phyloP scores from a whole-genome alignment of 2,888 invertebrate species.

The Geotrupes spiniger region DNA sequence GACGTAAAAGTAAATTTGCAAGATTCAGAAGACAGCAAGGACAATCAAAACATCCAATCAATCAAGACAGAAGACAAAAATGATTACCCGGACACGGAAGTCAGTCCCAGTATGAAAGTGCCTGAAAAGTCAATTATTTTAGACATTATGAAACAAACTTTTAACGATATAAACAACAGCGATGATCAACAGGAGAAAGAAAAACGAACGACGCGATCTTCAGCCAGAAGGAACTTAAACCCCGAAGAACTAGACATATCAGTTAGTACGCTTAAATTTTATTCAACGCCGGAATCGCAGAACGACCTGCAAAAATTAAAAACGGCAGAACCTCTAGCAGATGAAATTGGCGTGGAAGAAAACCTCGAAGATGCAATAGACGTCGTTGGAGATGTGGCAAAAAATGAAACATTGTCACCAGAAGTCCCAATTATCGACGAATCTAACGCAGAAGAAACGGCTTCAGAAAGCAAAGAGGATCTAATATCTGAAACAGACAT shows the following conservation, averaged over 20 bases:
- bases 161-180: too few relatives aligned
- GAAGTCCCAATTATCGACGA: conserved; percentile 6
- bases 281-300: background rate
- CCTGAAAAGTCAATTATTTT: conserved; percentile 56
- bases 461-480: conserved; percentile 15
- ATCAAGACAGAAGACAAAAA: conserved; percentile 17
- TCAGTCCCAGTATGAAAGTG: conserved; percentile 48
- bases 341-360: background rate
- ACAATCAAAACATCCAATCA: conserved; percentile 25
- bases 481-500: conserved; percentile 27
- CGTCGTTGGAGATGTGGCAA: background rate
- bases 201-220: conserved; percentile 31
- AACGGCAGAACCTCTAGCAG: background rate
- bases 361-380: background rate
- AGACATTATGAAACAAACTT: conserved; percentile 61
- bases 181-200: conserved; percentile 32
- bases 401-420: too few relatives aligned
- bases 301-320: background rate
- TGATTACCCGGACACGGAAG: conserved; percentile 23
- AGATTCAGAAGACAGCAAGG: conserved; percentile 10
- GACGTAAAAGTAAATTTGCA: conserved; percentile 28
- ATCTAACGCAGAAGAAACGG: conserved; percentile 6
- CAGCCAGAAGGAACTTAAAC: conserved; percentile 23
- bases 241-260: conserved; percentile 14
- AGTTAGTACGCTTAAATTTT: conserved; percentile 7